Conservation (phyloP, 2,888 invertebrate species). For the Sarcophaga carnaria region DNA sequence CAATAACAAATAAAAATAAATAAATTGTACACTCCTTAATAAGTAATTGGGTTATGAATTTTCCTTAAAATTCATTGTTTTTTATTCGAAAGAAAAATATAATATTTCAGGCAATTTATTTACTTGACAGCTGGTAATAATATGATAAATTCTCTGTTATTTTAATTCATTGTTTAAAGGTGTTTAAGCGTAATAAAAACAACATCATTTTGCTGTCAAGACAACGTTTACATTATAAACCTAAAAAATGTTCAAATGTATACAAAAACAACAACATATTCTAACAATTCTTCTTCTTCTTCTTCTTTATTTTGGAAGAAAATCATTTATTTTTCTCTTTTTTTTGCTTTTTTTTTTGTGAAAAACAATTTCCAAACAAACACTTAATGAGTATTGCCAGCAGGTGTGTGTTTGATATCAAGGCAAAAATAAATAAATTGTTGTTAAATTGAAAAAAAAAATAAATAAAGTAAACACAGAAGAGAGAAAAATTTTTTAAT, state of each 20-base stretch:
- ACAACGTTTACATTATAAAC: not conserved
- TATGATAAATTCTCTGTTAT: not conserved
- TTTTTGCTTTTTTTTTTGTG: not conserved
- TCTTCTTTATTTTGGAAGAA: not conserved
- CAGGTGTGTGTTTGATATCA: slow-evolving; percentile 33
- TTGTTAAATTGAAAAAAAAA: slow-evolving; percentile 23
- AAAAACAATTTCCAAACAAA: slow-evolving; percentile 22
- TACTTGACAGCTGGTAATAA: not conserved
- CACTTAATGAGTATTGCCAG: slow-evolving; percentile 28
- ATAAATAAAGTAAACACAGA: slow-evolving; percentile 13
- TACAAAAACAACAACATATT: not conserved
- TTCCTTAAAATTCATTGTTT: too few relatives aligned
- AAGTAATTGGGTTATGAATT: too few relatives aligned
- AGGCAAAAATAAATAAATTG: not conserved
- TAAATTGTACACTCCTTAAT: too few relatives aligned
- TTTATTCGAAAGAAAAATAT: not conserved
- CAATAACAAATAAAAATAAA: too few relatives aligned
- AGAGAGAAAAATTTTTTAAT: not conserved
- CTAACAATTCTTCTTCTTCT: not conserved
- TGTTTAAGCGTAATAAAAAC: slow-evolving; percentile 36
- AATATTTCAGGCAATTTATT: not conserved
- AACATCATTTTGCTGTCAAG: slow-evolving; percentile 32
- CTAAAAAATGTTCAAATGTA: not conserved
- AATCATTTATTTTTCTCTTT: too few relatives aligned
- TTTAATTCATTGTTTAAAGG: not conserved